phyloP scores from a whole-genome alignment of 2,888 invertebrate genomes.

The Polyploca ridens region DNA sequence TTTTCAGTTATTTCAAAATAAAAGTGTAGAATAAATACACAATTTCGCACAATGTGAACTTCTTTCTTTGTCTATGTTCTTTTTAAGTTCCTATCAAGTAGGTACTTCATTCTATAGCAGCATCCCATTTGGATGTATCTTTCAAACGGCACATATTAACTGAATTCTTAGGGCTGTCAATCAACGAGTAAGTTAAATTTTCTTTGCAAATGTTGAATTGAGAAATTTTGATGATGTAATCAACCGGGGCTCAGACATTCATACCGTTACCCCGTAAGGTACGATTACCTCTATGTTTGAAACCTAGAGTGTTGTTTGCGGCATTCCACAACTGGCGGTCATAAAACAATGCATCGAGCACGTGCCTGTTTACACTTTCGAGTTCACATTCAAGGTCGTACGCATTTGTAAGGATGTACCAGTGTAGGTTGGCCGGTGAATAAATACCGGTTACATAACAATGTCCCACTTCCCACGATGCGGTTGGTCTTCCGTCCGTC shows the following conservation, averaged over 20 bases:
- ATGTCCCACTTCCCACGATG: conserved; percentile 80
- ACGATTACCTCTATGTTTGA: conserved; percentile 22
- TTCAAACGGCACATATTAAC: too few species aligned
- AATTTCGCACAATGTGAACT: not conserved
- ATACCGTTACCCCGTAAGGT: not conserved
- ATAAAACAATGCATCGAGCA: conserved; percentile 84
- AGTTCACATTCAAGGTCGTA: conserved; percentile 83
- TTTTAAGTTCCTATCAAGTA: not conserved
- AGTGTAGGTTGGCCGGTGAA: conserved; percentile 78
- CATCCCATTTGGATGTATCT: too few species aligned
- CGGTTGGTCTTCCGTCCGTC: conserved; percentile 64
- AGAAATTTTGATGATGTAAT: not conserved
- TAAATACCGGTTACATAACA: conserved; percentile 82
- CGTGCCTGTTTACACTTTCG: conserved; percentile 82
- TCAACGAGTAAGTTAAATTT: not conserved
- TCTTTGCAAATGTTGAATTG: not conserved
- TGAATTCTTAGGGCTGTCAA: too few species aligned
- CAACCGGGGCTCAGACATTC: not conserved
- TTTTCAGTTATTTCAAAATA: conserved; percentile 14
- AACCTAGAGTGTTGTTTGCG: conserved; percentile 53
- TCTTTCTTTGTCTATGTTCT: not conserved
- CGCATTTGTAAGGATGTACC: conserved; percentile 84
- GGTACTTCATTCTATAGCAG: too few species aligned
- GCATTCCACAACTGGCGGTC: conserved; percentile 66
- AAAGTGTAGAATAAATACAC: not conserved